Base-by-base conservation (phyloP, 2,888 invertebrate species). In the Hylaea fasciaria region DNA sequence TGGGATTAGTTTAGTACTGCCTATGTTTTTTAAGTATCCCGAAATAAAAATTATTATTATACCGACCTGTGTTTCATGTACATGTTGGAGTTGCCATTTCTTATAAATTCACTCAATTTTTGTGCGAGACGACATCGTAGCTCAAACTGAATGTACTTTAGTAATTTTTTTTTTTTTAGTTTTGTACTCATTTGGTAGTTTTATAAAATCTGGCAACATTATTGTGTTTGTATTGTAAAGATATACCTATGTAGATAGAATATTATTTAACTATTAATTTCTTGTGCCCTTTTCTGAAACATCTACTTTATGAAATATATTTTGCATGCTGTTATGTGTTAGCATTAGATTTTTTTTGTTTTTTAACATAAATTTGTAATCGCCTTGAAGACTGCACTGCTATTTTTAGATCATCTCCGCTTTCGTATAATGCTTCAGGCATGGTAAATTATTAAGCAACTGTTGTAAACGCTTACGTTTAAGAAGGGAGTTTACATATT, bases 151-250 rank as follows among this genome's bases (percentile, higher is more conserved):
- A 32, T 32, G 41, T 17, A 12, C 10, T 2, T 45, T 32, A 22
- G 13, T 22, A 9, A 9, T 17, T 12, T 37, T 35, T 0, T 12
- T 48, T 39, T 39, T n/a, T 49, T 13, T 22, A 13, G 10, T 32
- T 55, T 13, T 46, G 50, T 52, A 39, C 45, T 11, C 10, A 29
- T 52, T 46, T 61, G 52, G 32, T 32, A 22, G 28, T 47, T 63
- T 57, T 58, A 44, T 66, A 45, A 43, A 44, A 61, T 49, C 57
- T 67, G 66, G 61, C 59, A 67, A 57, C 62, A 64, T 55, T 54
- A 35, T 43, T 53, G 35, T 64, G 51, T 50, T 39, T 64, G 48
- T 54, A 22, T 60, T 56, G 51, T 58, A 29, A 50, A 51, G 62
- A 44, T 66, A 58, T 53, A 5, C 46, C 17, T 45, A 22, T n/a